Evolutionary conservation across 2,797 vertebrate species (phyloP).

Genomic region (Glyptemys insculpta): DNA sequence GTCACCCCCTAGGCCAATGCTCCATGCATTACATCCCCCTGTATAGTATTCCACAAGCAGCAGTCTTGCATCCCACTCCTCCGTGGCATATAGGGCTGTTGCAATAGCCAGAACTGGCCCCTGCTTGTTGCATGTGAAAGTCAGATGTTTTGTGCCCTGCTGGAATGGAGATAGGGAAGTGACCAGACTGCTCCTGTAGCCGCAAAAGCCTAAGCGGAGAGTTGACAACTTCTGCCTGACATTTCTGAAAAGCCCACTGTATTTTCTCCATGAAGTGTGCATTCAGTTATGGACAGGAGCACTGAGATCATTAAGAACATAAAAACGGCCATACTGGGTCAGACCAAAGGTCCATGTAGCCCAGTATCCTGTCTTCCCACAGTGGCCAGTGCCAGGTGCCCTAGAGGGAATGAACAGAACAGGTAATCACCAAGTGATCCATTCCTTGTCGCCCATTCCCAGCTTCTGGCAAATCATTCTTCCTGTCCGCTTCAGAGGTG

Average conservation of each 20-base stretch:
- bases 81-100: not conserved
- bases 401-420: too few relatives aligned
- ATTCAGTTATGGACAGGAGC: constrained; percentile 22
- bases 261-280: constrained; percentile 35
- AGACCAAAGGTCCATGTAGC: too few relatives aligned
- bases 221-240: constrained; percentile 2
- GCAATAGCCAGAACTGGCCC: not conserved
- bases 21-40: not conserved
- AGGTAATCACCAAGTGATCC: too few relatives aligned
- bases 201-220: not conserved
- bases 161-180: constrained; percentile 9
- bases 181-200: fast-evolving
- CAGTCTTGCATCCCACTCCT: fast-evolving
- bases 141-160: not conserved
- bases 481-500: not conserved
- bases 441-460: too few relatives aligned
- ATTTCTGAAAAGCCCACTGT: not conserved
- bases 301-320: not conserved
- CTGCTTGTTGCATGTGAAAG: not conserved
- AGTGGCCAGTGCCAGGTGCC: too few relatives aligned
- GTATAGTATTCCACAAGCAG: not conserved
- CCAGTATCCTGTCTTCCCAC: too few relatives aligned
- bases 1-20: not conserved
- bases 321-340: too few relatives aligned
- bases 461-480: not conserved